Base-by-base conservation (phyloP, 1,140 invertebrate species). In the Bombus confusus region DNA sequence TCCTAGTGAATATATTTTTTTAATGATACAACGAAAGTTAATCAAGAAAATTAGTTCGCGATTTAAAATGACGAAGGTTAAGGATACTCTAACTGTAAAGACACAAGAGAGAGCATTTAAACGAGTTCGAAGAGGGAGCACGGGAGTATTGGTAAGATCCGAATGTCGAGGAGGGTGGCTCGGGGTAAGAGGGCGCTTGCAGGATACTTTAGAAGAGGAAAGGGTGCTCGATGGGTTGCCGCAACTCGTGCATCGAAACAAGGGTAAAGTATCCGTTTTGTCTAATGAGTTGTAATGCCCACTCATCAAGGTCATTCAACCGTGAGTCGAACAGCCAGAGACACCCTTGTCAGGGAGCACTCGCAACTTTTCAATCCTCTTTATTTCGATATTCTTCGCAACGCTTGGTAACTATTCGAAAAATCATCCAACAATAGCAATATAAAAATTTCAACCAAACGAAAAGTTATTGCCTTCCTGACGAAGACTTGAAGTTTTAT, bases 241-340 rank as follows among this genome's bases (percentile, higher is more conserved):
- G 57, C 78, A 80, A 74, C 73, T 47, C 52, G 64, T 75, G 72
- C 80, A 59, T 72, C 73, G 73, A 64, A 72, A 84, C 81, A 78
- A 74, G 64, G 84, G 79, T 77, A 34, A 74, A 72, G 62, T 68
- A 83, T 79, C 66, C 74, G 74, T 87, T 88, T 87, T 87, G 71
- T 84, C 69, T 87, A 88, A 88, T 88, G 86, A 85, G 80, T 84
- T 84, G 87, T 87, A 79, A 88, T 84, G 80, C 76, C 37, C 62
- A 47, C 39, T 76, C 71, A 52, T 83, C 80, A 78, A 86, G 71
- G 72, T 73, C 71, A 18, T 84, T 88, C 57, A 77, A 87, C 71
- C 75, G 81, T 84, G 62, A 84, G n/a, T 76, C 59, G 71, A 77
- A 73, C 73, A 57, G 52, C 73, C 75, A 13, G 39, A 62, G 72